Base-by-base conservation (phyloP, 2,113 vertebrate species). In the Brachypodius melanocephalos region DNA sequence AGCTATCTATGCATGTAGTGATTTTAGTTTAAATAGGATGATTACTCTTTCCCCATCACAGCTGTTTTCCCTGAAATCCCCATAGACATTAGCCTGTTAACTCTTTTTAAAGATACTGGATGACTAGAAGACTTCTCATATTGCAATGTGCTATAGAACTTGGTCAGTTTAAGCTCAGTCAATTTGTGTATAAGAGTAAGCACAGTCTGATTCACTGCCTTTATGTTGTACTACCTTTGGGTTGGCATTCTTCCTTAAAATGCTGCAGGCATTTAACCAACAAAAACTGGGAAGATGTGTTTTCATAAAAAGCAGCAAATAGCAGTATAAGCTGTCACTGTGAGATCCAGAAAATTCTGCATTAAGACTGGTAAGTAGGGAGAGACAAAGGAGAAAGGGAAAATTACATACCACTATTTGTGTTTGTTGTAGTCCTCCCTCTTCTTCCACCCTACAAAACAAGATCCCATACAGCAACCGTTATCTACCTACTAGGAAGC, bases 381-480 rank as follows among this genome's bases (percentile, higher is more conserved):
- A 93, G 85, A 94, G 81, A 95, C 91, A 97, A 96, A 96, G 90
- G 85, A 96, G 76, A 95, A 94, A 96, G 95, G 95, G 88, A 96
- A 96, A 96, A 80, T 97, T 97, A 97, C 96, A 95, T 97, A 97
- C 96, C 97, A 97, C 96, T 97, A 97, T 97, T 93, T 96, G 95
- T 88, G 96, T 96, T 97, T 96, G 97, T 94, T 97, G 96, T 95
- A 93, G 96, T 97, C 97, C 91, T 96, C 96, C 96, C 96, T 95
- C 97, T 97, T 97, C 96, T 96, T 97, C 91, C 96, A 96, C 72
- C 96, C 97, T 97, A 97, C 96, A 97, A 97, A 97, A 97, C 80
- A 97, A 97, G 97, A 97, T 97, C 90, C 97, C 97, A 97, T 96
- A 97, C 28, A 97, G 97, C 96, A 97, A 97, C 96, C 1, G 95